phyloP scores from a whole-genome alignment of 2,113 vertebrate species.

The Oryzias melastigma region DNA sequence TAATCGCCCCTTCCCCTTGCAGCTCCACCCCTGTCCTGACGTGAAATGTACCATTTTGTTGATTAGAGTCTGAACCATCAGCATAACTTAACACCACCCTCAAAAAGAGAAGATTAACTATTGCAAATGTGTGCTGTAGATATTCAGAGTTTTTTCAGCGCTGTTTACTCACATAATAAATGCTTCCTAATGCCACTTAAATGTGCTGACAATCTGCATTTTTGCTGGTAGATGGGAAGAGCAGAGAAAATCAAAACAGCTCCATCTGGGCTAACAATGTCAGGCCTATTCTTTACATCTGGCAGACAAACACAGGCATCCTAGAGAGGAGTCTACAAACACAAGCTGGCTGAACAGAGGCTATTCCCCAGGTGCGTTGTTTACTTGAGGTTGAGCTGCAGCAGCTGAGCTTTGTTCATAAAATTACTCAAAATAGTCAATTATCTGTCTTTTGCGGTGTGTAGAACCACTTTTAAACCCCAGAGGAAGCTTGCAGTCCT shows the following conservation, averaged over 20 bases:
- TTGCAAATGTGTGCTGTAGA: too few relatives aligned
- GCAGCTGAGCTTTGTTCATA: constrained; percentile 77
- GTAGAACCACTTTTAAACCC: constrained; percentile 64
- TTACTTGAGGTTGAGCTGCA: constrained; percentile 73
- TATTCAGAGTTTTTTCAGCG: too few relatives aligned
- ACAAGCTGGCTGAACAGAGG: constrained; percentile 48
- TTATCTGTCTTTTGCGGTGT: constrained; percentile 75
- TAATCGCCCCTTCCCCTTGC: too few relatives aligned
- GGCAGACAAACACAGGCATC: constrained; percentile 53
- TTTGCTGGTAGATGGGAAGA: constrained; percentile 34
- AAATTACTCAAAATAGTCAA: constrained; percentile 82
- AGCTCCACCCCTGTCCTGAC: too few relatives aligned
- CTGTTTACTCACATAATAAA: constrained; percentile 1
- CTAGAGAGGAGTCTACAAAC: constrained; percentile 55
- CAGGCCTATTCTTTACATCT: constrained; percentile 54
- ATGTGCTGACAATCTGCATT: constrained; percentile 19
- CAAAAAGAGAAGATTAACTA: too few relatives aligned
- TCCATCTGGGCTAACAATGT: constrained; percentile 46
- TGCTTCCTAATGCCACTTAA: background rate
- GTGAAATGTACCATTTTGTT: too few relatives aligned
- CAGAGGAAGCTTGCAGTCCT: constrained; percentile 66
- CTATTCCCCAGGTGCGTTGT: constrained; percentile 76
- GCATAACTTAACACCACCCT: too few relatives aligned
- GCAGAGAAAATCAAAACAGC: constrained; percentile 57
- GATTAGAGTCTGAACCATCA: too few relatives aligned